Evolutionary conservation across 2,888 invertebrate species (phyloP).

Genomic region (Andrena trimmerana): DNA sequence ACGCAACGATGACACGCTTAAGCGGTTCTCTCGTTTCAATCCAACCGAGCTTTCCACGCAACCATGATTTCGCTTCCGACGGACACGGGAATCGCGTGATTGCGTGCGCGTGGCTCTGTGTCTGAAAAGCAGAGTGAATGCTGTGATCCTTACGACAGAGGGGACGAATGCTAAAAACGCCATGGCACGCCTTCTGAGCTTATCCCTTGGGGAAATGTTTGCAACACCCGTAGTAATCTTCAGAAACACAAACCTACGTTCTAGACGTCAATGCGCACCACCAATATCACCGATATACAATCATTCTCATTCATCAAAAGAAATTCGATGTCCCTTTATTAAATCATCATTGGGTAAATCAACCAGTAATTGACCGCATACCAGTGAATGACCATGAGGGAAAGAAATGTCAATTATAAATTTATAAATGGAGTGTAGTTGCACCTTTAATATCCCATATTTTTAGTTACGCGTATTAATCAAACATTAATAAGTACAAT

Average conservation of each 20-base stretch:
- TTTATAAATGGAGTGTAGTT: too few relatives aligned
- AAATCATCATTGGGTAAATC: not conserved
- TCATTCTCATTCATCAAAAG: constrained; percentile 56
- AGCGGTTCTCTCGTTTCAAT: constrained; percentile 44
- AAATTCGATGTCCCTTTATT: constrained; percentile 26
- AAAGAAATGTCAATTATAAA: too few relatives aligned
- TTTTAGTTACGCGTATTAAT: too few relatives aligned
- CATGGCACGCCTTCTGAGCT: constrained; percentile 50
- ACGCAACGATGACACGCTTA: constrained; percentile 52
- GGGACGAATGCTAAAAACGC: constrained; percentile 63
- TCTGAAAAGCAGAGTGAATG: constrained; percentile 50
- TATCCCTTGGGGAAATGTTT: constrained; percentile 61
- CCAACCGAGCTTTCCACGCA: constrained; percentile 53
- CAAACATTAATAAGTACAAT: too few relatives aligned
- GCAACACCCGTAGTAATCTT: constrained; percentile 18
- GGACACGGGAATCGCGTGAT: constrained; percentile 76
- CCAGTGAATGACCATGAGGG: too few relatives aligned
- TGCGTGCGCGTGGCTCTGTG: constrained; percentile 65
- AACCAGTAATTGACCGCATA: too few relatives aligned
- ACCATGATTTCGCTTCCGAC: constrained; percentile 74
- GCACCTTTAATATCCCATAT: too few relatives aligned
- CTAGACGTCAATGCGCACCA: constrained; percentile 56
- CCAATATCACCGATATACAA: constrained; percentile 69
- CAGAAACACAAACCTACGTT: constrained; percentile 19
- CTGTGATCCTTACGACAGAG: constrained; percentile 38